Evolutionary conservation across 53 echinoderm and acorn worm species (phyloP).

Genomic region (Luidia sarsii): DNA sequence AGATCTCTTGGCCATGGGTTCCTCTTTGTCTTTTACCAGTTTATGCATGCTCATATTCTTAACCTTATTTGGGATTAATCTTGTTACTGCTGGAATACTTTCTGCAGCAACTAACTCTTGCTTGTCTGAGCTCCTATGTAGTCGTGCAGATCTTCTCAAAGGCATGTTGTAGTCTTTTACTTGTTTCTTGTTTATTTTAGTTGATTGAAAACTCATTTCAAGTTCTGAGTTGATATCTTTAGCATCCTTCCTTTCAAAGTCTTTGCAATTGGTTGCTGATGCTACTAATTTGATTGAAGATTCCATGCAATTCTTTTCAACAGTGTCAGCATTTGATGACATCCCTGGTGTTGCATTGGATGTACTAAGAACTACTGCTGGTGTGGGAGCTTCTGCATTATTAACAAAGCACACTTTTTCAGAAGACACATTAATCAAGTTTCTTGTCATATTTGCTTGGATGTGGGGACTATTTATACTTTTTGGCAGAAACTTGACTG

Average conservation of each 20-base stretch:
- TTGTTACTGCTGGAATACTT: too few species aligned
- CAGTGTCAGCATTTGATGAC: too few species aligned
- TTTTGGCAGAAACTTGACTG: background rate
- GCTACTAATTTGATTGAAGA: background rate
- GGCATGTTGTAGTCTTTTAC: background rate
- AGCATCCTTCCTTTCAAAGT: background rate
- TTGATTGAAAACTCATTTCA: background rate
- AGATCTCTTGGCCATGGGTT: too few species aligned
- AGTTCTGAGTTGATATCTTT: background rate
- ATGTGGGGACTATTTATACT: background rate
- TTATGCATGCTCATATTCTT: too few species aligned
- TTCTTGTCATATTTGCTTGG: background rate
- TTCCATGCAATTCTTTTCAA: too few species aligned
- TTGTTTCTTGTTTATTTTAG: background rate
- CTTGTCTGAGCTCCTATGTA: constrained; percentile 2
- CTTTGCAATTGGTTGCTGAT: background rate
- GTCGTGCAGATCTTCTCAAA: constrained; percentile 23
- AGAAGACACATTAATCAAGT: too few species aligned
- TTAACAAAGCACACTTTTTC: too few species aligned
- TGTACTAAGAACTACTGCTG: too few species aligned
- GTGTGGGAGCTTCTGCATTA: too few species aligned
- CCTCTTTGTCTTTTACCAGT: too few species aligned
- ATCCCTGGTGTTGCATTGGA: too few species aligned
- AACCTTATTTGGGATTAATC: too few species aligned
- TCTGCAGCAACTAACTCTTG: background rate